A percentile compares a stretch with the other conserved stretches of the same genome.
phyloP scores from a whole-genome alignment of 2,113 vertebrate genomes.

The Drymodes brunneopygia region DNA sequence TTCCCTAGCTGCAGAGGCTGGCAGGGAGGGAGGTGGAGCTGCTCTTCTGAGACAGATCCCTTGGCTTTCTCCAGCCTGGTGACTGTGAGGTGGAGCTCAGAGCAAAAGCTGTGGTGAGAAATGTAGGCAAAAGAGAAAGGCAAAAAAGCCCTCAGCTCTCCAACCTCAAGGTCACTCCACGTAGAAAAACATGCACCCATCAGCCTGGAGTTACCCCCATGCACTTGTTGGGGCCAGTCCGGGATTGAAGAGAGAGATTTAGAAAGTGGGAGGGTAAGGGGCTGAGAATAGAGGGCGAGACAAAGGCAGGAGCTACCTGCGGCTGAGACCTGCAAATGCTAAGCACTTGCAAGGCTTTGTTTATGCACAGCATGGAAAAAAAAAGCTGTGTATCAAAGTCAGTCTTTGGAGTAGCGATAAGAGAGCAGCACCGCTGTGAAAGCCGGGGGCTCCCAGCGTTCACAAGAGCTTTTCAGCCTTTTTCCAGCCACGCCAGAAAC shows the following conservation, averaged over 20 bases:
- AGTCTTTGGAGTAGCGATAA: background rate
- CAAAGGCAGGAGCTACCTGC: background rate
- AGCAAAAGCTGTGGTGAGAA: background rate
- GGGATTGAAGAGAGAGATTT: background rate
- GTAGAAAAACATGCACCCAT: background rate
- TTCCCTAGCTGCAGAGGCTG: background rate
- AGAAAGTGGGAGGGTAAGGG: background rate
- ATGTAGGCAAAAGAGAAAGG: background rate
- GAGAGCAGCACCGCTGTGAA: background rate
- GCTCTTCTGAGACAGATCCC: slow-evolving; percentile 7
- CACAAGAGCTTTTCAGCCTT: background rate
- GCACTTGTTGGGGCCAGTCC: fast-evolving
- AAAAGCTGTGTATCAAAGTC: background rate
- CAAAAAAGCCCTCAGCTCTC: background rate
- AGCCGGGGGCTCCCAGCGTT: background rate
- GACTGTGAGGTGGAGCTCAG: background rate
- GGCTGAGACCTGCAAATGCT: background rate
- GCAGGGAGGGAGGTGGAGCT: background rate
- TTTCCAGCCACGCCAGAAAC: background rate
- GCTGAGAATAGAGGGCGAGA: background rate
- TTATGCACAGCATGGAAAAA: background rate
- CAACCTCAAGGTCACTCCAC: background rate
- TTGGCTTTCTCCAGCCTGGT: background rate
- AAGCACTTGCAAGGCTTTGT: background rate
- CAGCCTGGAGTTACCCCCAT: background rate